Evolutionary conservation across 2,888 invertebrate genomes (phyloP), one percentile per base, ranked within the genome.

Genomic region (Cordilura impudica): DNA sequence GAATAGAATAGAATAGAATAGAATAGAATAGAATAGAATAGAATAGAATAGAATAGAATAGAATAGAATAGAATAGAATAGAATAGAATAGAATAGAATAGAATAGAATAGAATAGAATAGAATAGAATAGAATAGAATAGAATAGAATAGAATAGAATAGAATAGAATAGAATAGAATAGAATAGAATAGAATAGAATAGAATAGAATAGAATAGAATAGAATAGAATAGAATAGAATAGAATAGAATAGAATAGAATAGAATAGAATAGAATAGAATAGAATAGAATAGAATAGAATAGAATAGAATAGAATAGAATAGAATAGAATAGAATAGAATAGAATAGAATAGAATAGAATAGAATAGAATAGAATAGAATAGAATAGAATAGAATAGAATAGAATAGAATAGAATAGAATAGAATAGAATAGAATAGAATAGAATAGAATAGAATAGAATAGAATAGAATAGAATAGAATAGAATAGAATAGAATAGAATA

Each of bases 391-490:
- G 60, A 39, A 60, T 60, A 12, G 60, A 39, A 60, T 60, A 14
- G 60, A 39, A 60, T 60, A 12, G 60, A 39, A 60, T 60, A 14
- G 60, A 39, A 60, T 60, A 12, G 60, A 39, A 60, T 35, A 14
- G 60, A 39, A 60, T 60, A 16, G 60, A 39, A 60, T 60, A 14
- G 60, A 39, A 60, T 60, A 12, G 60, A 39, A 60, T 60, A 14
- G 60, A 39, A 60, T 60, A 12, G 60, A 39, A 60, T 60, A 14
- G 60, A 39, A 60, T 60, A 12, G 60, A 39, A 60, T 60, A 14
- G 60, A 39, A 60, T 60, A 12, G 60, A 39, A 60, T 60, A 39
- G 60, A 39, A 60, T 60, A 12, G 60, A 39, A 60, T 60, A 39
- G 60, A 39, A 60, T 60, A 12, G 60, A 39, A 60, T 60, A 39